phyloP scores from a whole-genome alignment of 2,797 vertebrate species.

The Morus bassanus region DNA sequence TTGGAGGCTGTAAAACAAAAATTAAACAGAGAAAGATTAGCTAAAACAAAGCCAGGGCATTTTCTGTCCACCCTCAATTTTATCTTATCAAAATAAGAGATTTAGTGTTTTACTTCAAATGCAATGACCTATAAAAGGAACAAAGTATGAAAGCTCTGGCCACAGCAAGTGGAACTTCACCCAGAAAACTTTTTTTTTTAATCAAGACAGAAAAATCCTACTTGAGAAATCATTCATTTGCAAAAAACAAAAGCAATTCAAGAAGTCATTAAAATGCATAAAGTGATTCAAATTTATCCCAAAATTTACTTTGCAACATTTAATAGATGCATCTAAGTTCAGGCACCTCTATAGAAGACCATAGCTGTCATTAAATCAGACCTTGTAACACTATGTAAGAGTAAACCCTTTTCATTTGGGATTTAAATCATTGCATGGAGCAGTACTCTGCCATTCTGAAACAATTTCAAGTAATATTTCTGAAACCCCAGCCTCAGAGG shows the following conservation, averaged over 20 bases:
- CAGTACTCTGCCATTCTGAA: not conserved
- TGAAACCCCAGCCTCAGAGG: not conserved
- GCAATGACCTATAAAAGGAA: not conserved
- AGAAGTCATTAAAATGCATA: not conserved
- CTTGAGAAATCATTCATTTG: not conserved
- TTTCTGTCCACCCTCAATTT: not conserved
- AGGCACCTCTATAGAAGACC: rapidly evolving
- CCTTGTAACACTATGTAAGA: rapidly evolving
- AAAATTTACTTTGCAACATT: not conserved
- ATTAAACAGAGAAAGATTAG: not conserved
- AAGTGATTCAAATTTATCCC: not conserved
- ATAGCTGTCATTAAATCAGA: not conserved
- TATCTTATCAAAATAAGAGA: not conserved
- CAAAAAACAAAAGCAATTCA: not conserved
- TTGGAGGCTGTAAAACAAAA: not conserved
- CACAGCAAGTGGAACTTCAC: not conserved
- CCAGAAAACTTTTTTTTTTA: not conserved
- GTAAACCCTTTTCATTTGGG: not conserved
- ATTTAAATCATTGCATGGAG: not conserved
- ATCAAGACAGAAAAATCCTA: not conserved
- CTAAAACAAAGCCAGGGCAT: not conserved
- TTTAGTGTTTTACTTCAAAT: not conserved
- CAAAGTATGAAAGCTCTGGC: rapidly evolving
- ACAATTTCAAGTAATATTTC: not conserved
- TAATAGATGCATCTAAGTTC: rapidly evolving